These are phyloP conservation scores for Eublepharis macularius DNA, from an alignment of 2,113 vertebrate genomes.

Conservation along the genomic window DNA sequence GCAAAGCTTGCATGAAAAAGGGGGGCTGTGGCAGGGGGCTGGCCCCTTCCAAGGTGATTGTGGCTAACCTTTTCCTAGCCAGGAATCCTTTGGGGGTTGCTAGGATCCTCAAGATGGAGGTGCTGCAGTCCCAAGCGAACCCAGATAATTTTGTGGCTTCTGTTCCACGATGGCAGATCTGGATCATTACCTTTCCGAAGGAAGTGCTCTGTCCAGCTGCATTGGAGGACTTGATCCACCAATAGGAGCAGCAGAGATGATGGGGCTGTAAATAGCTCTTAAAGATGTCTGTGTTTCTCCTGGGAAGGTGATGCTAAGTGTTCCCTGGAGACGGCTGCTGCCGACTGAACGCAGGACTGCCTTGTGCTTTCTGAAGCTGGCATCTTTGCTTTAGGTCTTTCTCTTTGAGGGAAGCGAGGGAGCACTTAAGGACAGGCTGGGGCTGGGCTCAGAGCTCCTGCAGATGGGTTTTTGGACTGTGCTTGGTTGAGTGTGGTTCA, in stretches of 20 bases:
- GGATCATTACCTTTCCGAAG: too few species aligned
- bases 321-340: neutral
- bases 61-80: neutral
- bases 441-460: too few species aligned
- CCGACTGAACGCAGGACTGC: neutral
- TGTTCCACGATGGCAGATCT: too few species aligned
- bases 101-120: too few species aligned
- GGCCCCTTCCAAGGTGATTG: neutral
- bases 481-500: too few species aligned
- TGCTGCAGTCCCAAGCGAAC: neutral
- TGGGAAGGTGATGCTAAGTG: too few species aligned
- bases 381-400: too few species aligned
- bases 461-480: too few species aligned
- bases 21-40: neutral
- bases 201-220: neutral
- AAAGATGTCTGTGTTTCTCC: neutral
- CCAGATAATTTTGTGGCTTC: neutral
- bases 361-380: too few species aligned
- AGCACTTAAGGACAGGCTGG: too few species aligned
- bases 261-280: neutral
- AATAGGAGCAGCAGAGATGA: neutral
- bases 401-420: too few species aligned
- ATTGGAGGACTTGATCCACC: neutral
- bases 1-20: too few species aligned
- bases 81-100: neutral